Evolutionary conservation across 2,888 invertebrate genomes (phyloP), one percentile per base, ranked within the genome.

Genomic region (Drosophila helvetica): DNA sequence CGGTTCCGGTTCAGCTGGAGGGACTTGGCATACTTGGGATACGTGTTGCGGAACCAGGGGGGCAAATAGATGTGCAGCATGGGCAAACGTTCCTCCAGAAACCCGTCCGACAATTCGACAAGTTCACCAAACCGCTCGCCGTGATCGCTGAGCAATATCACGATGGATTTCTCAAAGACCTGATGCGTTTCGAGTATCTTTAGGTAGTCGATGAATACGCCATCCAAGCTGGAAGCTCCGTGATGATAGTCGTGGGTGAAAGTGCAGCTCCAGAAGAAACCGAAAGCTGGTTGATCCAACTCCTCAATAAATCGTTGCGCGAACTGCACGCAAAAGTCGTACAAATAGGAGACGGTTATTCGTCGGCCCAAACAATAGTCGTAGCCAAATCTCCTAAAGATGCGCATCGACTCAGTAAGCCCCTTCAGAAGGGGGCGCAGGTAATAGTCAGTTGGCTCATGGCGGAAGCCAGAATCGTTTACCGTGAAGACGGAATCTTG

Each of bases 361-460:
- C 93, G 92, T 0, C 94, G 93, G 0, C 95, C 95, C 0, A 94
- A 90, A 79, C 95, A 95, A 62, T 92, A 94, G 59, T 89, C 92
- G 4, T 66, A 52, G 0, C 73, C 74, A 18, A 64, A 62, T 52
- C 58, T 52, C 0, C 9, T 6, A 12, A 45, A 66, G 0, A 1
- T 27, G 1, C 25, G 9, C 54, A 82, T 47, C 1, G 93, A 91
- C 43, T 92, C 92, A 89, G 95, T 94, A 0, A 94, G 93, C 15
- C 95, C 95, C 15, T 94, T 77, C 71, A 95, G 93, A 73, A 96
- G 94, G 0, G 96, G 95, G 47, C 95, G 93, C 64, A 96, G 93
- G 76, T 96, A 96, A 86, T 96, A 96, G 89, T 97, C 96, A 0
- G 96, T 95, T 0, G 97, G 96, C 1, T 94, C 93, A 1, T 93